Evolutionary conservation across 1,140 invertebrate species (phyloP), one percentile per base, ranked within the genome.

Genomic region (Drosophila nigromelanica): DNA sequence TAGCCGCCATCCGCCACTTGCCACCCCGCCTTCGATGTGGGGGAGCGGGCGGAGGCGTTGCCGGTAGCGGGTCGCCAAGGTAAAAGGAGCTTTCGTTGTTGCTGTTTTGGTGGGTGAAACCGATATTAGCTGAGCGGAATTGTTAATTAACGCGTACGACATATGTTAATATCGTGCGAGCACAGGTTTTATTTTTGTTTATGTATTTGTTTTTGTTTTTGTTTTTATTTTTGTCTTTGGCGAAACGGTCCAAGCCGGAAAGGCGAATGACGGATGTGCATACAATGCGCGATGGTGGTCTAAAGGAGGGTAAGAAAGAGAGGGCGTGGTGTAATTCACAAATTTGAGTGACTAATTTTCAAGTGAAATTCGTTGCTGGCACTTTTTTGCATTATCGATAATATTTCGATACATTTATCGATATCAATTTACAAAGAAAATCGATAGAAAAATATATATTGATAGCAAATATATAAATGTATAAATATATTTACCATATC

Each of bases 81-180:
- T 78, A 78, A 78, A 78, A 78, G 75, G 75, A 78, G 73, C 67
- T 76, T 76, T 77, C 74, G 74, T 61, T 69, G 69, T 67, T 70
- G 66, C 50, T 70, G 56, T 54, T 73, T 73, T 77, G 62, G 83
- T 89, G 79, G 83, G 83, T 89, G 83, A 89, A 89, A 89, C 83
- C 83, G 85, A 89, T 89, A 89, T 89, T 83, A 83, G 83, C 83
- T 89, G 83, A 89, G 76, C 73, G 69, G 83, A 89, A 89, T 89
- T 62, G 85, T 80, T 89, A 89, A 89, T 89, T 89, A 80, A 89
- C 68, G 76, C 78, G 48, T 63, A 55, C 71, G 68, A 71, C 83
- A 73, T 82, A 87, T 89, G 82, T 64, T 76, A 86, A 86, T 86
- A 74, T 70, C 67, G 48, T 60, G 54, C 69, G 73, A 67, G 40